Evolutionary conservation across 2,113 vertebrate species (phyloP).

Genomic region (Lutjanus erythropterus): DNA sequence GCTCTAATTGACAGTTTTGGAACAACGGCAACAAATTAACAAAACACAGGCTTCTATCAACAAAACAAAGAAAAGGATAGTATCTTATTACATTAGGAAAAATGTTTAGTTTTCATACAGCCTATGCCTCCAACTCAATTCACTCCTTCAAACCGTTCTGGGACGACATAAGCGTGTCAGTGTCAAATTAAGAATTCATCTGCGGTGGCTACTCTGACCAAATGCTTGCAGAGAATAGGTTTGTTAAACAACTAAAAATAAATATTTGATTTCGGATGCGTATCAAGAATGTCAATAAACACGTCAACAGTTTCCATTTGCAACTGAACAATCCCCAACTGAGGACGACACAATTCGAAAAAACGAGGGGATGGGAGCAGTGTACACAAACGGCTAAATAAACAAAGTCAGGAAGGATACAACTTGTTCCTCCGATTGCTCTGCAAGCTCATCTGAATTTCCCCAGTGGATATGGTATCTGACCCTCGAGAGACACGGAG

Average conservation of each 20-base stretch:
- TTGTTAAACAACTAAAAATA: constrained; percentile 10
- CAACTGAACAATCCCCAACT: background rate
- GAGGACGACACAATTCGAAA: constrained; percentile 23
- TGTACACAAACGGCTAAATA: constrained; percentile 59
- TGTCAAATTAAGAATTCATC: constrained; percentile 22
- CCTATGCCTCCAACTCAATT: background rate
- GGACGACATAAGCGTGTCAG: background rate
- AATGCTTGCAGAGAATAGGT: constrained; percentile 11
- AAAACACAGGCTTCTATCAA: background rate
- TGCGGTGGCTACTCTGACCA: background rate
- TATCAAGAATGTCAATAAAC: constrained; percentile 55
- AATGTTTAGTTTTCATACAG: too few species aligned
- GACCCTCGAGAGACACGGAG: constrained; percentile 27
- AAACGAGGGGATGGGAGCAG: constrained; percentile 46
- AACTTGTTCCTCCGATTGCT: constrained; percentile 63
- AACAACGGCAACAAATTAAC: background rate
- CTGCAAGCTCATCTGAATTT: constrained; percentile 44
- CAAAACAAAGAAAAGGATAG: background rate
- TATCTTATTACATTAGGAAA: accelerated
- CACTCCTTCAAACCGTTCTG: background rate
- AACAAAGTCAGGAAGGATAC: constrained; percentile 83
- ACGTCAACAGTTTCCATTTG: constrained; percentile 10
- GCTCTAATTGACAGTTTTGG: too few species aligned
- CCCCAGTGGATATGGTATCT: constrained; percentile 60
- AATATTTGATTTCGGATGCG: constrained; percentile 42